phyloP scores from a whole-genome alignment of 92 coral and sea anemone species.

The Parazoanthus darwini region DNA sequence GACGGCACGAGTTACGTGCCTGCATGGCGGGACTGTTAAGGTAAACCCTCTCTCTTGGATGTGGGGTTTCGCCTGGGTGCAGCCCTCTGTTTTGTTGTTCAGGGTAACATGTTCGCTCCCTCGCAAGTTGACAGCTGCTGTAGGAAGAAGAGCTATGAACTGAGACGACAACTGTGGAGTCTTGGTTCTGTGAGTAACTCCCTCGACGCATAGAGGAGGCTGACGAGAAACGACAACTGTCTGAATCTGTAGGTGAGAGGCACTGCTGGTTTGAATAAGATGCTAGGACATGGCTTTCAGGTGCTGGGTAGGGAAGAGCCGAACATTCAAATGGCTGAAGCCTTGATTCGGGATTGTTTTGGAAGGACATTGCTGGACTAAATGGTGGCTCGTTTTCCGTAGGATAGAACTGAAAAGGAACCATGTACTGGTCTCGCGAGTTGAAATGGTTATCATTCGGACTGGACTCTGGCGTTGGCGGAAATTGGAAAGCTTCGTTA shows the following conservation, averaged over 20 bases:
- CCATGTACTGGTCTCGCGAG: slow-evolving; percentile 44
- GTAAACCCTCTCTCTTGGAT: slow-evolving; percentile 19
- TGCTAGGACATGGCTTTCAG: slow-evolving; percentile 44
- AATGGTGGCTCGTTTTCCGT: slow-evolving; percentile 42
- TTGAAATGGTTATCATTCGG: slow-evolving; percentile 51
- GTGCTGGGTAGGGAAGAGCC: slow-evolving; percentile 53
- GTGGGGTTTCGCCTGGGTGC: not conserved
- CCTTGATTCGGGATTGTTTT: slow-evolving; percentile 10
- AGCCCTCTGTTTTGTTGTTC: slow-evolving; percentile 15
- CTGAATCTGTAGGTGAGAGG: not conserved
- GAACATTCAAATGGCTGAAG: slow-evolving; percentile 47
- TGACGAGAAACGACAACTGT: slow-evolving; percentile 36
- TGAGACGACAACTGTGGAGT: not conserved
- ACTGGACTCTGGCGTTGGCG: slow-evolving; percentile 76
- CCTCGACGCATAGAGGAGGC: slow-evolving; percentile 1
- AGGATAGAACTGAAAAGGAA: slow-evolving; percentile 44
- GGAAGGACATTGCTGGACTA: slow-evolving; percentile 34
- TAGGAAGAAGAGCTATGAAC: not conserved
- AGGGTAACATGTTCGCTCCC: not conserved
- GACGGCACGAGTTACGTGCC: slow-evolving; percentile 75
- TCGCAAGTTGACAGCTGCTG: slow-evolving; percentile 25
- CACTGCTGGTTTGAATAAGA: slow-evolving; percentile 29
- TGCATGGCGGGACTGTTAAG: slow-evolving; percentile 12
- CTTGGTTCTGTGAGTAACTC: not conserved
- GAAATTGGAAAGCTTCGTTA: slow-evolving; percentile 64